A percentile compares a stretch with the other conserved stretches of the same genome.
These are phyloP conservation scores for Gavia stellata DNA, from an alignment of 2,113 vertebrate genomes.

Conservation along the genomic window DNA sequence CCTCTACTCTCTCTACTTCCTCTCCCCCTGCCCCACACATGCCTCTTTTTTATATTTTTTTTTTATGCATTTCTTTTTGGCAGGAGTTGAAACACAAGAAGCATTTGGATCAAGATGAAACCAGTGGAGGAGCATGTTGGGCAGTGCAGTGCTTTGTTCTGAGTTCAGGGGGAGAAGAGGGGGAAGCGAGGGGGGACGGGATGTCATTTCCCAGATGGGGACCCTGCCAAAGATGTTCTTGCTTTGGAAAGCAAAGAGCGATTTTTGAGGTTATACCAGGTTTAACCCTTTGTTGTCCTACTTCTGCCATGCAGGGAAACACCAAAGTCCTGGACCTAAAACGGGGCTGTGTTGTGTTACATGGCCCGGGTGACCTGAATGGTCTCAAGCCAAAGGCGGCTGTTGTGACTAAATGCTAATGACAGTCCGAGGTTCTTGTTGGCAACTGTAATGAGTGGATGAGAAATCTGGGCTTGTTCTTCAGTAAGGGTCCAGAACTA, in stretches of 20 bases:
- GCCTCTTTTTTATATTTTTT: background rate
- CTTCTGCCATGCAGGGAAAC: background rate
- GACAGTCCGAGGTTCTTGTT: background rate
- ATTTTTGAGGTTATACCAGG: background rate
- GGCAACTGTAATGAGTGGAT: background rate
- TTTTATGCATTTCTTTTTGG: slow-evolving; percentile 57
- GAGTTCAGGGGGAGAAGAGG: slow-evolving; percentile 43
- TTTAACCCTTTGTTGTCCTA: background rate
- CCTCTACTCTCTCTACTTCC: background rate
- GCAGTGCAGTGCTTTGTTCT: slow-evolving; percentile 72
- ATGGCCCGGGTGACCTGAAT: background rate
- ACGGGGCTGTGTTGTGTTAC: background rate
- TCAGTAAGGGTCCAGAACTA: background rate
- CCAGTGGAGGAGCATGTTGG: slow-evolving; percentile 63
- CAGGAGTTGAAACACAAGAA: slow-evolving; percentile 72
- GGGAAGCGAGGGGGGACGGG: background rate
- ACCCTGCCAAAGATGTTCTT: slow-evolving; percentile 41
- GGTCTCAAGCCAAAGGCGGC: background rate
- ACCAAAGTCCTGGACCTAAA: background rate
- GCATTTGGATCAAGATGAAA: slow-evolving; percentile 76
- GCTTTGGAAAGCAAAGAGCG: background rate
- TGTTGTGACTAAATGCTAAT: background rate
- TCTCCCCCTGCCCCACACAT: slow-evolving; percentile 22
- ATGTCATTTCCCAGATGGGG: slow-evolving; percentile 46
- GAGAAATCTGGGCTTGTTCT: background rate